These are phyloP conservation scores for Leptatherina wallacei DNA, from an alignment of 2,797 vertebrate genomes.

Conservation along the genomic window DNA sequence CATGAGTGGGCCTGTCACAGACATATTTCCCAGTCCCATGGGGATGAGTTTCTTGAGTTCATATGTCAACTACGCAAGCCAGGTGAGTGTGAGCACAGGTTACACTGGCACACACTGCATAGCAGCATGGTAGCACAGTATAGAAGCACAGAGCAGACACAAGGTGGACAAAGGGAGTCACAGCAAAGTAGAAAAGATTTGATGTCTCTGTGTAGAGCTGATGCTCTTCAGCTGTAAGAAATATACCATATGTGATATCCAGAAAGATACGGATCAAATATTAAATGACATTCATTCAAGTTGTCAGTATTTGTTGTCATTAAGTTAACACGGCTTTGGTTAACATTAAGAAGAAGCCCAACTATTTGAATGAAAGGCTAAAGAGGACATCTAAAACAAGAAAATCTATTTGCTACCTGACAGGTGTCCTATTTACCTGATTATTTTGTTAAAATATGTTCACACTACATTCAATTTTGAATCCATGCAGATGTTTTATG, in stretches of 20 bases:
- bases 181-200: background rate
- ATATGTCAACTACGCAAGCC: constrained; percentile 50
- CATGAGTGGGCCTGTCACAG: constrained; percentile 73
- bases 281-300: background rate
- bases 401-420: background rate
- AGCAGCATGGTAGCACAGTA: too few species aligned
- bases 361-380: background rate
- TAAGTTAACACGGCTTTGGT: background rate
- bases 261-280: background rate
- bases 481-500: background rate
- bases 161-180: background rate
- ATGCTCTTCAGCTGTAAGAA: background rate
- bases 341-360: background rate
- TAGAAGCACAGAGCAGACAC: background rate
- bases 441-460: background rate
- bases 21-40: constrained; percentile 70
- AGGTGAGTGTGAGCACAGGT: constrained; percentile 42
- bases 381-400: background rate
- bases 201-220: background rate
- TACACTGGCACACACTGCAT: constrained; percentile 17
- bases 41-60: constrained; percentile 66
- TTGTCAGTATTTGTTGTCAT: background rate
- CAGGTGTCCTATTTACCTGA: background rate
- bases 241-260: background rate
- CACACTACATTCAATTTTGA: background rate